These are phyloP conservation scores for Toxostoma redivivum DNA, from an alignment of 2,113 vertebrate species.

Conservation along the genomic window DNA sequence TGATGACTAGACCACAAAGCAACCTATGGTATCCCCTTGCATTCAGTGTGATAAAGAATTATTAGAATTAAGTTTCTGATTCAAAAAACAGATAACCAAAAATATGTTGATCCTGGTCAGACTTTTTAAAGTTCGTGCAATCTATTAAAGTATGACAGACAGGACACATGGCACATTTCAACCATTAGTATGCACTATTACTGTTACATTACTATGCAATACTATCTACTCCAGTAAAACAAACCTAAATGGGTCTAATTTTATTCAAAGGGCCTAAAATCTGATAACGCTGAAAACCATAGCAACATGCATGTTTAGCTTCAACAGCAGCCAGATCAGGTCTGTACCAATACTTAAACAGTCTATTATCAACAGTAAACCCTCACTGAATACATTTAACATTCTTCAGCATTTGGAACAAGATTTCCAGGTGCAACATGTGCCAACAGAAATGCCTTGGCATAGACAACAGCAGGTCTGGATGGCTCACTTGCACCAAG, in stretches of 20 bases:
- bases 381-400: not conserved
- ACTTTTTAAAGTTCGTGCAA: not conserved
- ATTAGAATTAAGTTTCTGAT: not conserved
- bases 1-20: not conserved
- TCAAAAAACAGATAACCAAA: not conserved
- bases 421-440: not conserved
- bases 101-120: not conserved
- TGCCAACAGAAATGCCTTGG: not conserved
- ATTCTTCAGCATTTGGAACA: not conserved
- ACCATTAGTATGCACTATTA: not conserved
- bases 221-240: not conserved
- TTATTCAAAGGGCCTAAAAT: not conserved
- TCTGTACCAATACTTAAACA: not conserved
- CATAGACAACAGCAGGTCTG: not conserved
- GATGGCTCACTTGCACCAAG: not conserved
- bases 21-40: not conserved
- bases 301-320: not conserved
- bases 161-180: not conserved
- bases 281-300: not conserved
- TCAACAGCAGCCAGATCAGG: not conserved
- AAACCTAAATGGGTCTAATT: not conserved
- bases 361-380: not conserved
- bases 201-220: not conserved
- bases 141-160: not conserved
- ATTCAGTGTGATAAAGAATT: not conserved